Evolutionary conservation across 2,797 vertebrate genomes (phyloP), one percentile per base, ranked within the genome.

Genomic region (Coregonus sp.): DNA sequence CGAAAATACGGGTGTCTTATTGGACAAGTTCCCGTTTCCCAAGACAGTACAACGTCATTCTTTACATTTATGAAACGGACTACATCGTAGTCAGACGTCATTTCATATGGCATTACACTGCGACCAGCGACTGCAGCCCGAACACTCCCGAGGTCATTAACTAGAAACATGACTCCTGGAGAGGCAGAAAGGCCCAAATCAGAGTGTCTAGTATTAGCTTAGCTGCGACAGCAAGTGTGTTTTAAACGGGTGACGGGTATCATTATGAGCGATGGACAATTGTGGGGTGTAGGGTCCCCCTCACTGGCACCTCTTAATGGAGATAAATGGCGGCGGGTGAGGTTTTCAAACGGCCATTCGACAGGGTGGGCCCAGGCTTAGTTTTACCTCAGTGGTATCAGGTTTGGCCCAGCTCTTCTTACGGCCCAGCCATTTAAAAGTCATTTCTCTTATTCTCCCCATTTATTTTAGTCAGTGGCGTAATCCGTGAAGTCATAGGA

Each of bases 281-380:
- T 20, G 77, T 74, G 69, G 29, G 40, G 40, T 12, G 40, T 11
- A 12, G 11, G 35, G 5, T 75, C 78, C 70, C 71, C 80, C 76
- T 14, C 54, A 5, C 47, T 0, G 0, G 9, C 40, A 51, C 18
- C 69, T 71, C 68, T 4, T 86, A 81, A 85, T 82, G 73, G 80
- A 85, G 84, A 90, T 84, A 81, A 80, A 85, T 86, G 74, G 74
- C 82, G 74, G 72, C 47, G 20, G 29, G 61, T 76, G 70, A 74
- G 66, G 50, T 77, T 47, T 47, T 47, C 40, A 47, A 47, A 47
- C 0, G 40, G 7, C 40, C 40, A 9, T 47, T 47, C 2, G 40
- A 2, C 7, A 9, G 72, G 54, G 25, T 66, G 63, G 25, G 51
- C 68, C 73, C 56, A 56, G 65, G 50, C 81, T 70, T 20, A 4